A percentile compares a stretch with the other conserved stretches of the same genome.
Evolutionary conservation across 1,140 invertebrate species (phyloP).

Genomic region (Amyelois transitella): DNA sequence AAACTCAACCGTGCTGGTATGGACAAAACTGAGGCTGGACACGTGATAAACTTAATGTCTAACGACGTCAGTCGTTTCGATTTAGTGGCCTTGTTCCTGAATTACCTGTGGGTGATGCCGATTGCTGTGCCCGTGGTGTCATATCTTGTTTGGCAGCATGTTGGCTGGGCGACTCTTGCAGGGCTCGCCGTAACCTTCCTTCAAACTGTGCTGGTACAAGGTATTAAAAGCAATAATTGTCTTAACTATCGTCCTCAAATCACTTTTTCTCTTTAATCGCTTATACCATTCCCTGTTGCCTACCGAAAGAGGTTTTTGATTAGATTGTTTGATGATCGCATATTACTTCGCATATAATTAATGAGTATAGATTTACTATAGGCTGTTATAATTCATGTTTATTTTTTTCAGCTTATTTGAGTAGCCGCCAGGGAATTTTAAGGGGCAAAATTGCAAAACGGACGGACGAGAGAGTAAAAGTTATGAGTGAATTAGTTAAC

Average conservation of each 20-base stretch:
- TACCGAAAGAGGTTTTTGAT: too few relatives aligned
- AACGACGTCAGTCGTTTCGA: slow-evolving; percentile 85
- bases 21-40: slow-evolving; percentile 84
- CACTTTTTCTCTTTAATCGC: too few relatives aligned
- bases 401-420: slow-evolving; percentile 79
- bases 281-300: too few relatives aligned
- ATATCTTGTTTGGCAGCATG: slow-evolving; percentile 78
- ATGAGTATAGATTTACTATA: too few relatives aligned
- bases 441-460: slow-evolving; percentile 79
- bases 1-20: slow-evolving; percentile 77
- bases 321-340: too few relatives aligned
- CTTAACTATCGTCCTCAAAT: too few relatives aligned
- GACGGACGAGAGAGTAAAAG: slow-evolving; percentile 86
- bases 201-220: slow-evolving; percentile 80
- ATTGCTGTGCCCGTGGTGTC: slow-evolving; percentile 79
- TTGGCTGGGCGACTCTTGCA: slow-evolving; percentile 76
- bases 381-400: too few relatives aligned
- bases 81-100: slow-evolving; percentile 69
- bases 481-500: slow-evolving; percentile 89
- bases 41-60: slow-evolving; percentile 90
- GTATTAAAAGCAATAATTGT: too few relatives aligned
- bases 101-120: slow-evolving; percentile 85
- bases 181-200: slow-evolving; percentile 77
- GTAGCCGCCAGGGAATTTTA: slow-evolving; percentile 78
- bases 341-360: too few relatives aligned